Percentiles rank a stretch among this genome's conserved stretches.
phyloP scores from a whole-genome alignment of 1,140 invertebrate genomes.

The Oreohelix idahoensis region DNA sequence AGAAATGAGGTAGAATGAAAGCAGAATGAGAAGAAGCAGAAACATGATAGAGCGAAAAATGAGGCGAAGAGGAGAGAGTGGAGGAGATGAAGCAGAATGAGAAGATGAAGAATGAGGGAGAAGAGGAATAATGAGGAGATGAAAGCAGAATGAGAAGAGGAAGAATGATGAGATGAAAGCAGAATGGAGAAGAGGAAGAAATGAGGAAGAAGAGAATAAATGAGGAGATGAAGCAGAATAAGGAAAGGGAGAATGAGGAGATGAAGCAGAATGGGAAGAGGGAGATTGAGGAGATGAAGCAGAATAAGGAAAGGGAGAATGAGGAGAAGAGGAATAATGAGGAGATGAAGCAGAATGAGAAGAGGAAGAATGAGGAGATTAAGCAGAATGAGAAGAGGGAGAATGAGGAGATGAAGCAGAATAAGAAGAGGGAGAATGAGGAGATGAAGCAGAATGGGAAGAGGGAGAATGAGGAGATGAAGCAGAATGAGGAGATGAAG shows the following conservation, averaged over 20 bases:
- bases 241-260: constrained; percentile 10
- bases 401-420: too few relatives aligned
- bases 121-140: too few relatives aligned
- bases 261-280: not conserved
- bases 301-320: not conserved
- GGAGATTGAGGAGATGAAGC: not conserved
- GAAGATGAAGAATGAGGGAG: too few relatives aligned
- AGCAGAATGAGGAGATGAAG: too few relatives aligned
- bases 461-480: too few relatives aligned
- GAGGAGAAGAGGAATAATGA: not conserved
- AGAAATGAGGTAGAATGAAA: too few relatives aligned
- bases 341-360: not conserved
- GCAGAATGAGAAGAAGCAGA: too few relatives aligned
- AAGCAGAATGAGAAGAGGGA: too few relatives aligned
- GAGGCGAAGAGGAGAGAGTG: not conserved
- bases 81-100: not conserved
- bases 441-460: too few relatives aligned
- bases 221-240: not conserved
- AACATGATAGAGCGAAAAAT: too few relatives aligned
- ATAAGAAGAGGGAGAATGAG: too few relatives aligned
- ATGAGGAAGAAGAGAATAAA: not conserved
- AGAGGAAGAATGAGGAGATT: not conserved
- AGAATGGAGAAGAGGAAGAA: not conserved
- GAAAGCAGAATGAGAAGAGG: not conserved
- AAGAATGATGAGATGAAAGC: not conserved